Base-by-base conservation (phyloP, 1,140 invertebrate genomes). In the Battus philenor region DNA sequence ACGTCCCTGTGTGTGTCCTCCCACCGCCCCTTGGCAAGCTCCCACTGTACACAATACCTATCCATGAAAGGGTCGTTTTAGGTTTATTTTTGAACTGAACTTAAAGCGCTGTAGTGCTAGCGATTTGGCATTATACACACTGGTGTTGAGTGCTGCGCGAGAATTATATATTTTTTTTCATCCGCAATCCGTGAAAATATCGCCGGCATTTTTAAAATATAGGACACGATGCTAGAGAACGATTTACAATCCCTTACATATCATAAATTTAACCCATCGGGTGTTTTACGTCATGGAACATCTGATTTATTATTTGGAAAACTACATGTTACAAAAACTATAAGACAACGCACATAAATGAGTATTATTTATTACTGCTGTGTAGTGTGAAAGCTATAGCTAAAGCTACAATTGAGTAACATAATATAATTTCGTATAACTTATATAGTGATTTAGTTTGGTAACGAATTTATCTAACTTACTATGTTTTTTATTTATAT, bases 101-200 rank as follows among this genome's bases (percentile, higher is more conserved):
- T 66, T 69, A 62, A 69, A 69, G 51, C 59, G 50, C 47, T 50
- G 32, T 30, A 45, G 31, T 34, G 43, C 66, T 56, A 63, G 62
- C 66, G 66, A 69, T 60, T 66, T 69, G 59, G 66, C 66, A 54
- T 59, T 47, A 47, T 38, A 16, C 36, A 49, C 29, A 32, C 34
- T 47, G 15, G 46, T 33, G 44, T 46, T 36, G 50, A 52, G 54
- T 57, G 46, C 27, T 46, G 15, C 22, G 18, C 50, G 39, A 32
- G 43, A 52, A 45, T 47, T 47, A 30, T 29, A 18, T 41, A 16
- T 41, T 41, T 27, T 27, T 41, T 15, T 41, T 41, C 29, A 30
- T 30, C 5, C 11, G n/a, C 24, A 41, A n/a, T 13, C 5, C 33
- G 9, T 5, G 33, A n/a, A 16, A 9, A 33, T n/a, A 16, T 9